Evolutionary conservation across 1,140 invertebrate species (phyloP), one percentile per base, ranked within the genome.

Genomic region (Sipha flava): DNA sequence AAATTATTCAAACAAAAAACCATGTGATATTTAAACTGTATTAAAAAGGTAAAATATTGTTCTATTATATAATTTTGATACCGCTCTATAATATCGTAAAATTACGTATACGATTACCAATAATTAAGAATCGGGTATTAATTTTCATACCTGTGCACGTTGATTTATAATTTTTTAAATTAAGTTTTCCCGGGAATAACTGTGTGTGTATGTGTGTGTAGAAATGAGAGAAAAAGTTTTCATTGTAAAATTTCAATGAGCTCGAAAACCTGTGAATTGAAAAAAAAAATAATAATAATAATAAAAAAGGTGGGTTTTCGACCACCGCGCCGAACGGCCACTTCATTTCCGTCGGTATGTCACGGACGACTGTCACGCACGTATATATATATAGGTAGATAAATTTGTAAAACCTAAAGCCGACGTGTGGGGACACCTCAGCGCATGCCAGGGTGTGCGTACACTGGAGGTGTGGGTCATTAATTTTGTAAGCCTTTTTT

Each of bases 401-500:
- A 26, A 21, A 40, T 68, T 68, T 68, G 66, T 47, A 26, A 29
- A 68, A 68, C 21, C 66, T 16, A 29, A 68, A 68, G 21, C 66
- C 14, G 23, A 68, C 40, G 29, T 10, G 40, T 16, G 23, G 66
- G 66, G 37, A 68, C 40, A 40, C 23, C 40, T 45, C 40, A 9
- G 62, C 6, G 40, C 2, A 3, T 9, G 10, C 18, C 3, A 18
- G 29, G 29, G 16, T n/a, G n/a, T n/a, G n/a, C n/a, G n/a, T n/a
- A n/a, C n/a, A n/a, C n/a, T n/a, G 31, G 9, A 1, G n/a, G 23
- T 4, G 7, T 18, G 23, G 45, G 66, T 68, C 66, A 68, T 68
- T 68, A 68, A 68, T 68, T 68, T 68, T 45, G 23, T 68, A 68
- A 26, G 66, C 66, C 37, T 45, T 68, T 68, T 18, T 45, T 21